These are phyloP conservation scores for Sesamia inferens DNA, from an alignment of 2,888 invertebrate species.

Conservation along the genomic window DNA sequence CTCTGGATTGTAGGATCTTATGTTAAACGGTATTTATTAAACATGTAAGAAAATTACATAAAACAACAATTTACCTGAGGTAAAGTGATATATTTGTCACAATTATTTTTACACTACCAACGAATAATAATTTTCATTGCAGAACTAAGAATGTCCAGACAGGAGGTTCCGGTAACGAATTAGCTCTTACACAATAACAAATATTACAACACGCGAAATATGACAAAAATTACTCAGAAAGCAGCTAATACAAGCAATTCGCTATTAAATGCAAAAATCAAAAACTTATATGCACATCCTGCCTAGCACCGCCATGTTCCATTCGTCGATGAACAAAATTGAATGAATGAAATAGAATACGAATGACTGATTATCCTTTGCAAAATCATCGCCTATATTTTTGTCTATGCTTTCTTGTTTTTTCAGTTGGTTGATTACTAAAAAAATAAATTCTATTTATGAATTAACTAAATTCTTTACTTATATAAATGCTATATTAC, in stretches of 20 bases:
- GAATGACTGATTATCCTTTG: conserved; percentile 59
- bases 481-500: background rate
- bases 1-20: conserved; percentile 33
- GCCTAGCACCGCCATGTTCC: conserved; percentile 89
- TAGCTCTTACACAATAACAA: conserved; percentile 67
- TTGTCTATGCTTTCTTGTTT: conserved; percentile 50
- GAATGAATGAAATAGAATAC: conserved; percentile 66
- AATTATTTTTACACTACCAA: conserved; percentile 90
- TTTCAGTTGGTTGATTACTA: conserved; percentile 6
- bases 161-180: conserved; percentile 64
- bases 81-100: conserved; percentile 86
- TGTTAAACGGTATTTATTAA: conserved; percentile 42
- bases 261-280: conserved; percentile 82
- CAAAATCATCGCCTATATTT: conserved; percentile 46
- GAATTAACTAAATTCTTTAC: too few species aligned
- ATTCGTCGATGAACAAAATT: conserved; percentile 76
- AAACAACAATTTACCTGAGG: conserved; percentile 85
- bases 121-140: conserved; percentile 89
- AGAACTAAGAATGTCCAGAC: conserved; percentile 76
- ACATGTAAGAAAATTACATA: conserved; percentile 60
- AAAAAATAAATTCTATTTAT: background rate
- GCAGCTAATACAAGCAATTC: conserved; percentile 75
- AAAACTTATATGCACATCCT: conserved; percentile 87
- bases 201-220: conserved; percentile 67
- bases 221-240: conserved; percentile 67